Evolutionary conservation across 2,888 invertebrate species (phyloP).

Genomic region (Pogonocherus hispidulus): DNA sequence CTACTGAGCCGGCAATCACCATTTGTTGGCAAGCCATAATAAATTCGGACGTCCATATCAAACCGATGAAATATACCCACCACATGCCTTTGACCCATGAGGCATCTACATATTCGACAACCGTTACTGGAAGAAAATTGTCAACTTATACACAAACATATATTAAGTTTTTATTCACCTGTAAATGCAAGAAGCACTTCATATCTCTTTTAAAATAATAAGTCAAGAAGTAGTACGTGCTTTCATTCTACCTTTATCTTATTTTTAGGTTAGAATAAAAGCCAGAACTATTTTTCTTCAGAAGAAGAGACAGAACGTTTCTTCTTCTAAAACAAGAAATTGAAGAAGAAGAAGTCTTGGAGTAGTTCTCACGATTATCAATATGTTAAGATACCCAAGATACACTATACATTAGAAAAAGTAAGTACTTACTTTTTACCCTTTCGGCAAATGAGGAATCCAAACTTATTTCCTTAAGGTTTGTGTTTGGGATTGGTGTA

Average conservation of each 20-base stretch:
- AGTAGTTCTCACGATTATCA: too few relatives aligned
- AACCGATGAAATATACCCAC: constrained; percentile 92
- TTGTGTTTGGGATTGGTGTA: constrained; percentile 19
- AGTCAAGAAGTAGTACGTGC: too few relatives aligned
- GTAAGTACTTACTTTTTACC: constrained; percentile 53
- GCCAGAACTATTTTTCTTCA: too few relatives aligned
- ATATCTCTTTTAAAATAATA: too few relatives aligned
- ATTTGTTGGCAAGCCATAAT: constrained; percentile 95
- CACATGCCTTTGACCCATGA: constrained; percentile 92
- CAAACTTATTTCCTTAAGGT: constrained; percentile 42
- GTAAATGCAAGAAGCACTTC: too few relatives aligned
- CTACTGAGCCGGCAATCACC: constrained; percentile 93
- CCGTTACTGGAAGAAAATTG: constrained; percentile 69
- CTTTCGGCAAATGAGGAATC: constrained; percentile 53
- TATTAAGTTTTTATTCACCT: too few relatives aligned
- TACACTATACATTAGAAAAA: not conserved
- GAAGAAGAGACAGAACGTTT: too few relatives aligned
- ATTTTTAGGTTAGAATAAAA: too few relatives aligned
- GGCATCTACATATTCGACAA: constrained; percentile 82
- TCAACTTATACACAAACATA: too few relatives aligned
- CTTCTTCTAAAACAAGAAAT: not conserved
- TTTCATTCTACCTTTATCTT: too few relatives aligned
- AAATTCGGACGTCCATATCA: constrained; percentile 95
- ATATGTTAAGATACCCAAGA: too few relatives aligned
- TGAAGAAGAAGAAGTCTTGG: too few relatives aligned